A percentile compares a stretch with the other conserved stretches of the same genome.
These are phyloP conservation scores for Aproaerema taeniolella DNA, from an alignment of 2,888 invertebrate genomes.

Conservation along the genomic window DNA sequence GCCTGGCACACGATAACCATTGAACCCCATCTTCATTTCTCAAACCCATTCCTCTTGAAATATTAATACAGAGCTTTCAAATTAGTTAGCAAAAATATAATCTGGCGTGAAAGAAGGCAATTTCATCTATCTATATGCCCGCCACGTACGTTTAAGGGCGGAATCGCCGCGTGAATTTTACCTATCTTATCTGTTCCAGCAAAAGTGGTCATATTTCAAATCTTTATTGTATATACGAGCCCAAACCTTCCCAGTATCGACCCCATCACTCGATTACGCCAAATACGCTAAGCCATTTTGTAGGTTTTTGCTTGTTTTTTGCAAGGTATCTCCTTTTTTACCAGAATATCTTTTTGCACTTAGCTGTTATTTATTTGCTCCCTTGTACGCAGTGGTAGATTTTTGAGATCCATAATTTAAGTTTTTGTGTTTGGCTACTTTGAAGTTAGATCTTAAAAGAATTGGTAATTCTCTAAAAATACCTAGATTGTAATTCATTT, in stretches of 20 bases:
- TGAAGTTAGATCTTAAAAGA: too few relatives aligned
- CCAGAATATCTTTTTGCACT: slow-evolving; percentile 16
- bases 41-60: background rate
- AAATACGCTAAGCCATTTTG: slow-evolving; percentile 3
- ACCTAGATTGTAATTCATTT: too few relatives aligned
- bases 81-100: slow-evolving; percentile 18
- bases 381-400: too few relatives aligned
- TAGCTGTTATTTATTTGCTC: slow-evolving; percentile 12
- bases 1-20: too few relatives aligned
- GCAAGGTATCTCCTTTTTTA: background rate
- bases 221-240: slow-evolving; percentile 25
- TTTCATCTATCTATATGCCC: slow-evolving; percentile 23
- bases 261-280: slow-evolving; percentile 9
- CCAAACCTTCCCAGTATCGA: slow-evolving; percentile 5
- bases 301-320: slow-evolving; percentile 1
- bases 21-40: background rate
- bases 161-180: slow-evolving; percentile 30
- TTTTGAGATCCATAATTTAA: too few relatives aligned
- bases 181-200: slow-evolving; percentile 31
- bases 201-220: slow-evolving; percentile 30
- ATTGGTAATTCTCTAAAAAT: too few relatives aligned
- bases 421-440: too few relatives aligned
- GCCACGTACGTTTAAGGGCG: slow-evolving; percentile 27
- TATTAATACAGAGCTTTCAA: slow-evolving; percentile 13
- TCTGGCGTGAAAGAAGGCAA: slow-evolving; percentile 15